Conservation (phyloP, 2,888 invertebrate species). For the Cantharis nigra region DNA sequence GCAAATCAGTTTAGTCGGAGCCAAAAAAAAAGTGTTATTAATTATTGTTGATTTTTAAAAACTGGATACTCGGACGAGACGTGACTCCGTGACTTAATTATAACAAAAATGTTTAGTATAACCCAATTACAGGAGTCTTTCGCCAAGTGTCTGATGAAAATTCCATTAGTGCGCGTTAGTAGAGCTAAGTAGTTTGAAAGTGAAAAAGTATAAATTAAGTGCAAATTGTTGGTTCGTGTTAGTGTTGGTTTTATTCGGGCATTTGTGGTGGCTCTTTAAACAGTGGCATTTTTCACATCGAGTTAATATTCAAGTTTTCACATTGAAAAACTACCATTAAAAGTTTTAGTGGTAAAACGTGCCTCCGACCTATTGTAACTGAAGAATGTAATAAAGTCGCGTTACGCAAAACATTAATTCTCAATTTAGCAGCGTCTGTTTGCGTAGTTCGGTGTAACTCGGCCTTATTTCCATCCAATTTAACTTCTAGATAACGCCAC, state of each 20-base stretch:
- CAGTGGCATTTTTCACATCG: constrained; percentile 3
- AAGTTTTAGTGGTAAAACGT: constrained; percentile 39
- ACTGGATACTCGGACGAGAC: no score
- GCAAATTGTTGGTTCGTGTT: not conserved
- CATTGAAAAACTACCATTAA: constrained; percentile 33
- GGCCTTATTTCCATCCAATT: constrained; percentile 45
- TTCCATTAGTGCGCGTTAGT: not conserved
- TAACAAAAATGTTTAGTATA: not conserved
- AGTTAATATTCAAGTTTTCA: constrained; percentile 24
- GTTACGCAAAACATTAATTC: constrained; percentile 47
- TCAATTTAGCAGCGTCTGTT: constrained; percentile 46
- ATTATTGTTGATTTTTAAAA: no score
- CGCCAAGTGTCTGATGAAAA: not conserved
- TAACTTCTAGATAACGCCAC: constrained; percentile 41
- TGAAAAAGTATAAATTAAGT: not conserved
- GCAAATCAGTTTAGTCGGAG: no score
- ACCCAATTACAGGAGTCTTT: not conserved
- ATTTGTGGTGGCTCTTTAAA: constrained; percentile 1
- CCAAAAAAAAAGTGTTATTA: no score
- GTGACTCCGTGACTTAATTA: no score
- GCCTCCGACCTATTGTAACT: constrained; percentile 35
- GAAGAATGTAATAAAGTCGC: constrained; percentile 44
- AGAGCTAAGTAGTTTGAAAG: not conserved
- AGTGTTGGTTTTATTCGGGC: not conserved
- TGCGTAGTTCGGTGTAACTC: constrained; percentile 41